A percentile compares a stretch with the other conserved stretches of the same genome.
Evolutionary conservation across 2,797 vertebrate genomes (phyloP).

Genomic region (Centroberyx gerrardi): DNA sequence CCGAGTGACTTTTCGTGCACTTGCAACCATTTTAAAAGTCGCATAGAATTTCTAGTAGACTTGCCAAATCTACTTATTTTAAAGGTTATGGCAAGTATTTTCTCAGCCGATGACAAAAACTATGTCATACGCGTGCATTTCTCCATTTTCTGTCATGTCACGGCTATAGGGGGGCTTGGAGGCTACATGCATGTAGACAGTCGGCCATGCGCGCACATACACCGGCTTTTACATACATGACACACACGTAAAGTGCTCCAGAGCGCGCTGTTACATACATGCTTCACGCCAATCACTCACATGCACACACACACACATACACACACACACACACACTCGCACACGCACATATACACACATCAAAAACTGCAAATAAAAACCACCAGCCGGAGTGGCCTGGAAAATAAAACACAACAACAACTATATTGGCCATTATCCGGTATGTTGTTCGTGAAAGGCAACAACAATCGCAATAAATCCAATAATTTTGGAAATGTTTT

Average conservation of each 20-base stretch:
- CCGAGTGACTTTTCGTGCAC: slow-evolving; percentile 72
- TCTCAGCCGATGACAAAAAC: background rate
- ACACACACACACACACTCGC: slow-evolving; percentile 29
- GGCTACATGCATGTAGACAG: slow-evolving; percentile 42
- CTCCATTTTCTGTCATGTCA: slow-evolving; percentile 68
- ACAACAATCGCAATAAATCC: slow-evolving; percentile 72
- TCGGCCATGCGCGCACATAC: slow-evolving; percentile 73
- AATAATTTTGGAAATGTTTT: slow-evolving; percentile 69
- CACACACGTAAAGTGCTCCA: slow-evolving; percentile 78
- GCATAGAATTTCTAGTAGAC: slow-evolving; percentile 14
- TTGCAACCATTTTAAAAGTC: slow-evolving; percentile 66
- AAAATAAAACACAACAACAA: slow-evolving; percentile 63
- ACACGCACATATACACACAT: slow-evolving; percentile 35
- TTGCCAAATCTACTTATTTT: slow-evolving; percentile 35
- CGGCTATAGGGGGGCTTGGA: slow-evolving; percentile 32
- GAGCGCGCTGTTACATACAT: slow-evolving; percentile 69
- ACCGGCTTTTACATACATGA: slow-evolving; percentile 80
- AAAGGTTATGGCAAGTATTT: slow-evolving; percentile 22
- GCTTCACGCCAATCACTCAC: slow-evolving; percentile 46
- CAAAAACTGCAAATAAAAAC: slow-evolving; percentile 39
- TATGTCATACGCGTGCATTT: slow-evolving; percentile 38
- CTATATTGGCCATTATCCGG: slow-evolving; percentile 64
- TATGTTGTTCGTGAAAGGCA: slow-evolving; percentile 42
- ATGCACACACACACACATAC: slow-evolving; percentile 33
- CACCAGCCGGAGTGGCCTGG: background rate